Evolutionary conservation across 1,140 invertebrate species (phyloP).

Genomic region (Aradophagus sp.): DNA sequence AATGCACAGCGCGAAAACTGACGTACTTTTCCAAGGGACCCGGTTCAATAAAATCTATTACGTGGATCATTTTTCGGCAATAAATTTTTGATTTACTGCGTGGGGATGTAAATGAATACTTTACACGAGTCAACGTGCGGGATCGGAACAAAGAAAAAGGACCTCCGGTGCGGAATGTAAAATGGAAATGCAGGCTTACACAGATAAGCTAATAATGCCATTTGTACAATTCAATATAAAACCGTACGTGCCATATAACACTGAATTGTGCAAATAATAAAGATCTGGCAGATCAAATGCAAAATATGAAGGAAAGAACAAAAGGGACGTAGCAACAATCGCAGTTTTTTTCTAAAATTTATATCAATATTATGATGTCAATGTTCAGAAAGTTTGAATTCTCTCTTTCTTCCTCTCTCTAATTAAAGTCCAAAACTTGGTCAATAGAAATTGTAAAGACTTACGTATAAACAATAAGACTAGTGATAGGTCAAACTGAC

Average conservation of each 20-base stretch:
- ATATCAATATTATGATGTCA: too few relatives aligned
- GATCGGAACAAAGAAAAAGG: conserved; percentile 10
- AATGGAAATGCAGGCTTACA: conserved; percentile 33
- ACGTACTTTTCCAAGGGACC: background rate
- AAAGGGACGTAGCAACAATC: too few relatives aligned
- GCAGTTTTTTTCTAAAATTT: too few relatives aligned
- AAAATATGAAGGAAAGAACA: too few relatives aligned
- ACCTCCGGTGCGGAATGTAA: conserved; percentile 15
- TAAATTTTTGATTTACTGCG: conserved; percentile 36
- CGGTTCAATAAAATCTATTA: conserved; percentile 21
- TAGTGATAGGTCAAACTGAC: too few relatives aligned
- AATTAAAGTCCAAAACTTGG: too few relatives aligned
- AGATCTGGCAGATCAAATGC: too few relatives aligned
- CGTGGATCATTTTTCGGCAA: conserved; percentile 31
- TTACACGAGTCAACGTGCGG: conserved; percentile 13
- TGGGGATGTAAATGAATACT: conserved; percentile 39
- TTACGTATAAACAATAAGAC: too few relatives aligned
- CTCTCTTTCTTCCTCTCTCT: too few relatives aligned
- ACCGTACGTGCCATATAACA: conserved; percentile 4
- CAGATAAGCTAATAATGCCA: conserved; percentile 9
- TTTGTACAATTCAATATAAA: conserved; percentile 7
- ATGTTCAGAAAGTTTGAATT: too few relatives aligned
- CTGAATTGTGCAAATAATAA: too few relatives aligned
- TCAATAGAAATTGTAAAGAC: too few relatives aligned
- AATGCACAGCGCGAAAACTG: conserved; percentile 9